Conservation (phyloP, 2,113 vertebrate genomes). For the Trematomus loennbergii region DNA sequence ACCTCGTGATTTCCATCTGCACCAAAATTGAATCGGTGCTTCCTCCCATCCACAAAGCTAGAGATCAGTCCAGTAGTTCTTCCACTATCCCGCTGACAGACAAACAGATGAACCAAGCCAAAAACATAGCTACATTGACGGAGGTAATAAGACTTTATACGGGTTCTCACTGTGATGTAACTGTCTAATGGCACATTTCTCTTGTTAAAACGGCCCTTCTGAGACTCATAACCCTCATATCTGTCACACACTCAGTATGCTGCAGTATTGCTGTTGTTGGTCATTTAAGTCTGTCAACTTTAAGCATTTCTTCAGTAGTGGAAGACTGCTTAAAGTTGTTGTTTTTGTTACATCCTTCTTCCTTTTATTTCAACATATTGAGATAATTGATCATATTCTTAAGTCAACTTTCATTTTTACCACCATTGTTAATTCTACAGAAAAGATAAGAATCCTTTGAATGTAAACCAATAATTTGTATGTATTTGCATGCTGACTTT, state of each 20-base stretch:
- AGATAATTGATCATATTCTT: no score
- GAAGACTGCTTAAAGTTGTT: neutral
- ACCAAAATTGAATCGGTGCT: neutral
- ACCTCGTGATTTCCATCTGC: neutral
- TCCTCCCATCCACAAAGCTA: neutral
- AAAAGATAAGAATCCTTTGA: no score
- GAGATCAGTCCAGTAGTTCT: neutral
- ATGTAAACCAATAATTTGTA: no score
- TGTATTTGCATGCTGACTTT: neutral
- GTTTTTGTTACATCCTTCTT: no score
- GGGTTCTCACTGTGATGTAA: slow-evolving; percentile 9
- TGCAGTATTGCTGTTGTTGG: slow-evolving; percentile 2
- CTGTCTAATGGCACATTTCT: slow-evolving; percentile 28
- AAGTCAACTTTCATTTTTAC: no score
- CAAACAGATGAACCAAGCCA: neutral
- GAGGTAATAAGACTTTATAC: slow-evolving; percentile 11
- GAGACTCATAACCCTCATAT: slow-evolving; percentile 45
- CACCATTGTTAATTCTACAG: no score
- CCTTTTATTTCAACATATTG: no score
- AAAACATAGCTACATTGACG: neutral
- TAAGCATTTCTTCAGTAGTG: neutral
- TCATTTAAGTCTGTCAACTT: slow-evolving; percentile 14
- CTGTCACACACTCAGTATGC: slow-evolving; percentile 8
- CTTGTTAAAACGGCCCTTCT: slow-evolving; percentile 33
- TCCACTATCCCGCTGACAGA: neutral